Evolutionary conservation across 2,797 vertebrate genomes (phyloP).

Genomic region (Bradypus variegatus): DNA sequence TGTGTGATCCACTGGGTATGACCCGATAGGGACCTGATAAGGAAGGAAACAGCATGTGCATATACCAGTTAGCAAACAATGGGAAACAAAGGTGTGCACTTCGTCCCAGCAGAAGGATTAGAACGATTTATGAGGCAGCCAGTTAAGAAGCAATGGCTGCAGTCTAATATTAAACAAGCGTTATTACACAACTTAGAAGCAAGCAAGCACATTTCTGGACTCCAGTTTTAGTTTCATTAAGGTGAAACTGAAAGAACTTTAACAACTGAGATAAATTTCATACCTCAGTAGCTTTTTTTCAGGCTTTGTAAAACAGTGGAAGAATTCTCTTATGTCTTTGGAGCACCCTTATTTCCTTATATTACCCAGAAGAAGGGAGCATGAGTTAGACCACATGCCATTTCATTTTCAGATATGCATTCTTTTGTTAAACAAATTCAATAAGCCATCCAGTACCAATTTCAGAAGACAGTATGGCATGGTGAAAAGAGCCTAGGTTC

Average conservation of each 20-base stretch:
- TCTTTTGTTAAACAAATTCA: slow-evolving; percentile 29
- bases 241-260: neutral
- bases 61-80: slow-evolving; percentile 11
- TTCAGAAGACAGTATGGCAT: neutral
- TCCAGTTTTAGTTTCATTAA: slow-evolving; percentile 9
- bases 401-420: slow-evolving; percentile 22
- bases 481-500: neutral
- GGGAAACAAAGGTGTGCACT: neutral
- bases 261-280: slow-evolving; percentile 18
- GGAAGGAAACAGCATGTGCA: slow-evolving; percentile 33
- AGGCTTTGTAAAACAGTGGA: slow-evolving; percentile 27
- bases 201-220: neutral
- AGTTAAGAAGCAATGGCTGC: neutral
- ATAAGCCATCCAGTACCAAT: neutral
- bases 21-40: slow-evolving; percentile 27
- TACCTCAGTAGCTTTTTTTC: slow-evolving; percentile 12
- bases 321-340: slow-evolving; percentile 22
- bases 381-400: neutral
- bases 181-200: neutral
- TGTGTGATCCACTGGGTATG: slow-evolving; percentile 20
- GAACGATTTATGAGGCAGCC: slow-evolving; percentile 1
- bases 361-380: slow-evolving; percentile 1
- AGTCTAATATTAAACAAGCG: neutral
- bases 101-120: slow-evolving; percentile 28
- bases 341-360: neutral